phyloP scores from a whole-genome alignment of 2,888 invertebrate genomes.

The Argyra leucocephala region DNA sequence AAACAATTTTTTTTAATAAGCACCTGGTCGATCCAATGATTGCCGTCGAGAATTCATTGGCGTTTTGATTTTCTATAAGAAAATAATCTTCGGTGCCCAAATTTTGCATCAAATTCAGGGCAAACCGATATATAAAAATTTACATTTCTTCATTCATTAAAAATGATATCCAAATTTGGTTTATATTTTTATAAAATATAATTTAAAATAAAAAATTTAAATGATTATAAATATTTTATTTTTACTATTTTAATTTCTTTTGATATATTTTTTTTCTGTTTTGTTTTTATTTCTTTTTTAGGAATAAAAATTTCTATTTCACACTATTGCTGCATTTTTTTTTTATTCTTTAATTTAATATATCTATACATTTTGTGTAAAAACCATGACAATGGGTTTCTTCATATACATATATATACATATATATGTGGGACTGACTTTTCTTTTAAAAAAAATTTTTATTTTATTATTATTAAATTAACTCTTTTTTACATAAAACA shows the following conservation, averaged over 20 bases:
- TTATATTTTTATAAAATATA: slow-evolving; percentile 14
- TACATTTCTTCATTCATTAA: slow-evolving; percentile 24
- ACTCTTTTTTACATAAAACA: neutral
- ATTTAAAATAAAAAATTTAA: neutral
- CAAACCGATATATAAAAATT: slow-evolving; percentile 15
- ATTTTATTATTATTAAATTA: slow-evolving; percentile 9
- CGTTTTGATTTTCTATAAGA: slow-evolving; percentile 25
- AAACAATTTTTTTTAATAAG: neutral
- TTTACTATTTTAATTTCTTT: neutral
- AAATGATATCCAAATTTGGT: slow-evolving; percentile 18
- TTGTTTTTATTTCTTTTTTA: neutral
- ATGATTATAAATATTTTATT: neutral
- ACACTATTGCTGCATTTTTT: slow-evolving; percentile 5
- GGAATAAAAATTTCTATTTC: neutral
- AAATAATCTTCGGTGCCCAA: slow-evolving; percentile 24
- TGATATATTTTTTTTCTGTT: neutral
- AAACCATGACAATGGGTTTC: slow-evolving; percentile 6
- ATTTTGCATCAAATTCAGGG: slow-evolving; percentile 23
- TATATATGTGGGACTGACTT: slow-evolving; percentile 1
- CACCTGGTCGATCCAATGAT: slow-evolving; percentile 38
- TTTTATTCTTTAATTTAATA: neutral
- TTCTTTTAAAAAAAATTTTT: slow-evolving; percentile 4
- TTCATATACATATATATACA: neutral
- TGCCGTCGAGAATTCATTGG: slow-evolving; percentile 38
- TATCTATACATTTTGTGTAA: neutral